Percentiles rank a stretch among this genome's conserved stretches.
Evolutionary conservation across 2,888 invertebrate species (phyloP).

Genomic region (Drosophila macrospina): DNA sequence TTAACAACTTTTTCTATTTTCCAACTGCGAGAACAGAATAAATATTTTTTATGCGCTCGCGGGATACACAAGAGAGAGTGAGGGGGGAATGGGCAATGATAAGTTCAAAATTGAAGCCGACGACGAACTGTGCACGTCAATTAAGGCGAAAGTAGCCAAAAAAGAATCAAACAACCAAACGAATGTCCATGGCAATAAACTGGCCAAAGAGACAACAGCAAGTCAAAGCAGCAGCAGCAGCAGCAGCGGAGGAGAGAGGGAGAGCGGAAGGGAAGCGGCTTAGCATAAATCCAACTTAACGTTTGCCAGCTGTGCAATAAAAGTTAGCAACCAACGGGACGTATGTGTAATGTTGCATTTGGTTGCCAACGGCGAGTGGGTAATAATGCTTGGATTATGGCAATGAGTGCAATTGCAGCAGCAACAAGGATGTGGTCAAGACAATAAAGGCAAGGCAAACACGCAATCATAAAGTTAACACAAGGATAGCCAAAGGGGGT

Average conservation of each 20-base stretch:
- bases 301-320: constrained; percentile 60
- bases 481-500: constrained; percentile 3
- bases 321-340: constrained; percentile 47
- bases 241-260: neutral
- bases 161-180: neutral
- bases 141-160: constrained; percentile 49
- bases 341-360: constrained; percentile 58
- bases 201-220: constrained; percentile 29
- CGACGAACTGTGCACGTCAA: constrained; percentile 62
- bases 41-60: constrained; percentile 44
- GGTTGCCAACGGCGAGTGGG: constrained; percentile 42
- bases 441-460: constrained; percentile 16
- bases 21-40: constrained; percentile 36
- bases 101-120: constrained; percentile 62
- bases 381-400: constrained; percentile 58
- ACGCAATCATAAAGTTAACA: constrained; percentile 48
- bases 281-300: constrained; percentile 81
- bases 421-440: constrained; percentile 48
- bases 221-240: constrained; percentile 9
- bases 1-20: constrained; percentile 62
- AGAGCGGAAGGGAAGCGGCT: constrained; percentile 30
- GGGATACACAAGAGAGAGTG: constrained; percentile 18
- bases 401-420: constrained; percentile 44
- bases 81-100: constrained; percentile 24
- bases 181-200: constrained; percentile 50